phyloP scores from a whole-genome alignment of 1,140 invertebrate genomes.

The Ptiloglossa arizonensis region DNA sequence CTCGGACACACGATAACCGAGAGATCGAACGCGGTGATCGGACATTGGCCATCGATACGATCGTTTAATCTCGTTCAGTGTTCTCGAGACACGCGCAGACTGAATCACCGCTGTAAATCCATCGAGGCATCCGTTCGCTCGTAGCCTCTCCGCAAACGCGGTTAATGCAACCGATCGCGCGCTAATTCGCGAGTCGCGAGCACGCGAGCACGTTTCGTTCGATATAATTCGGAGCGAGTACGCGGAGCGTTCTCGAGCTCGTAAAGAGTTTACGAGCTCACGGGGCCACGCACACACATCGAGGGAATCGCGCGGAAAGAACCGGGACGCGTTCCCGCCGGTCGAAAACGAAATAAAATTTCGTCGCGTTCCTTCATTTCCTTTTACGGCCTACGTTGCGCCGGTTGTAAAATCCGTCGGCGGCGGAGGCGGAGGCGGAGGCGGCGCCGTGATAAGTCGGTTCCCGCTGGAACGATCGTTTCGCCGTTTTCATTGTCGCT shows the following conservation, averaged over 20 bases:
- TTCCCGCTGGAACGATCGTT: conserved; percentile 26
- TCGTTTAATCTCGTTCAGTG: too few relatives aligned
- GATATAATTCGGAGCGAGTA: background rate
- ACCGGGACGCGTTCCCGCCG: background rate
- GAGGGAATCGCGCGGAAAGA: conserved; percentile 23
- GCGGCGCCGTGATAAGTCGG: conserved; percentile 43
- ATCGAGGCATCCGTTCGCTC: too few relatives aligned
- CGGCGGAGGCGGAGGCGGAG: too few relatives aligned
- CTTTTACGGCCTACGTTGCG: conserved; percentile 44
- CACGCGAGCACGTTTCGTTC: background rate
- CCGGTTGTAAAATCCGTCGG: conserved; percentile 50
- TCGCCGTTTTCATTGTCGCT: conserved; percentile 20
- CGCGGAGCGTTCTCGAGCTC: background rate
- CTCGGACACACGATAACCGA: too few relatives aligned
- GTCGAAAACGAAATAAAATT: conserved; percentile 51
- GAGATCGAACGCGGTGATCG: too few relatives aligned
- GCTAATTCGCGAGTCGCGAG: too few relatives aligned
- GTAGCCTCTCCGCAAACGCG: too few relatives aligned
- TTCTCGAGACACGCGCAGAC: too few relatives aligned
- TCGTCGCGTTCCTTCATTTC: conserved; percentile 25
- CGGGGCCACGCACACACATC: background rate
- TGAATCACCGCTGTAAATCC: too few relatives aligned
- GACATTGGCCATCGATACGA: too few relatives aligned
- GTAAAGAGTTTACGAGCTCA: conserved; percentile 18
- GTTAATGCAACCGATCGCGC: too few relatives aligned